phyloP scores from a whole-genome alignment of 2,797 vertebrate genomes.

The Champsocephalus gunnari region DNA sequence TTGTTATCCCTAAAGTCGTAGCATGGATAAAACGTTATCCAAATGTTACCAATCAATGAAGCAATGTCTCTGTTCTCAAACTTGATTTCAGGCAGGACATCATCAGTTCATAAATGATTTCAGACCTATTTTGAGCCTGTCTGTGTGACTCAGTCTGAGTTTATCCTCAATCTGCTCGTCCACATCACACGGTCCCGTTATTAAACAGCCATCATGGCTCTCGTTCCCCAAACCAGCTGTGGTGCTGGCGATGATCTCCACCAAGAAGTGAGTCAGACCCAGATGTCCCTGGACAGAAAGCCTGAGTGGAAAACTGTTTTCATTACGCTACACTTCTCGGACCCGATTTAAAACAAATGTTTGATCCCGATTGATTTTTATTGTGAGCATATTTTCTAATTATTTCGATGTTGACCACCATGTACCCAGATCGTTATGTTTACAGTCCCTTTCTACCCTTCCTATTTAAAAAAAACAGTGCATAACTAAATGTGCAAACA shows the following conservation, averaged over 20 bases:
- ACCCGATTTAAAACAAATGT: conserved; percentile 20
- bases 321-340: neutral
- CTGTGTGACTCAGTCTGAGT: conserved; percentile 28
- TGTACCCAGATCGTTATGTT: neutral
- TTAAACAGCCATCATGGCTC: conserved; percentile 22
- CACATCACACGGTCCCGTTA: conserved; percentile 2
- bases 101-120: conserved; percentile 1
- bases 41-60: neutral
- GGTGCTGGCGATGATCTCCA: conserved; percentile 30
- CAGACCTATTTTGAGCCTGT: conserved; percentile 4
- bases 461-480: too few species aligned
- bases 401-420: neutral
- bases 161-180: conserved; percentile 36
- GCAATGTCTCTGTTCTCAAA: neutral
- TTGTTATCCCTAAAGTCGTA: neutral
- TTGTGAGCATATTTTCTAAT: conserved; percentile 17
- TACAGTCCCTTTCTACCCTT: neutral
- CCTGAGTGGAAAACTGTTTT: neutral
- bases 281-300: conserved; percentile 43
- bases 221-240: conserved; percentile 57
- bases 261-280: conserved; percentile 38
- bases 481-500: too few species aligned
- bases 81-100: neutral
- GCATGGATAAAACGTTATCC: neutral
- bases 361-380: neutral